Evolutionary conservation across 2,888 invertebrate species (phyloP).

Genomic region (Uloborus plumipes): DNA sequence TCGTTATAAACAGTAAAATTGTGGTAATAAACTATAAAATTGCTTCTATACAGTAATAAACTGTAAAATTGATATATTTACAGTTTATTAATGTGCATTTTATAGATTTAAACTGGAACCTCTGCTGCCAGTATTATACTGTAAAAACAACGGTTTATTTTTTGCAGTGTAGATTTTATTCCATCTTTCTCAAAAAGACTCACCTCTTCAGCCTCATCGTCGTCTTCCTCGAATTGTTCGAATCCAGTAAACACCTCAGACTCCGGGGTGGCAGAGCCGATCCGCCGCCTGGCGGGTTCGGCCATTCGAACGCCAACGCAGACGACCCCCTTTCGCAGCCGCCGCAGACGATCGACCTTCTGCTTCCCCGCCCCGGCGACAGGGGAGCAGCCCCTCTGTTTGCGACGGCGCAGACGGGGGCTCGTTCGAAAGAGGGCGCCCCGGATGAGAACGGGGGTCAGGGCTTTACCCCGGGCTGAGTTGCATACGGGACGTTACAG

Average conservation of each 20-base stretch:
- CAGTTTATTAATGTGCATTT: no score
- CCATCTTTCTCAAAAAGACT: constrained; percentile 1
- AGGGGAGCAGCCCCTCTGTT: neutral
- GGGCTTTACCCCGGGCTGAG: constrained; percentile 10
- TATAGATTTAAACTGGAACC: no score
- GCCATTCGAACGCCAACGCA: constrained; percentile 33
- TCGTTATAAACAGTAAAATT: no score
- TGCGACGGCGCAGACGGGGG: neutral
- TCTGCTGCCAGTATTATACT: no score
- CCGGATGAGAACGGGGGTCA: neutral
- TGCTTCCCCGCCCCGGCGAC: constrained; percentile 35
- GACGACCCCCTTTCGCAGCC: neutral
- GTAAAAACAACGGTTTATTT: no score
- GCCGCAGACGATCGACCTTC: constrained; percentile 40
- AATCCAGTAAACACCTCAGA: constrained; percentile 27
- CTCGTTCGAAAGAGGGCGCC: constrained; percentile 5
- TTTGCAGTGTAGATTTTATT: no score
- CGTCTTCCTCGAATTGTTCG: constrained; percentile 28
- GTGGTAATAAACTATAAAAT: no score
- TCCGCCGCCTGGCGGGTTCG: constrained; percentile 54
- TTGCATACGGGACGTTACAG: constrained; percentile 19
- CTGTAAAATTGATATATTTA: no score
- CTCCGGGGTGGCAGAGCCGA: constrained; percentile 33
- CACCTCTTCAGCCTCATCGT: constrained; percentile 52
- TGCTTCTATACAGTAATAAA: no score